Evolutionary conservation across 2,888 invertebrate genomes (phyloP), one percentile per base, ranked within the genome.

Genomic region (Agrotis ipsilon): DNA sequence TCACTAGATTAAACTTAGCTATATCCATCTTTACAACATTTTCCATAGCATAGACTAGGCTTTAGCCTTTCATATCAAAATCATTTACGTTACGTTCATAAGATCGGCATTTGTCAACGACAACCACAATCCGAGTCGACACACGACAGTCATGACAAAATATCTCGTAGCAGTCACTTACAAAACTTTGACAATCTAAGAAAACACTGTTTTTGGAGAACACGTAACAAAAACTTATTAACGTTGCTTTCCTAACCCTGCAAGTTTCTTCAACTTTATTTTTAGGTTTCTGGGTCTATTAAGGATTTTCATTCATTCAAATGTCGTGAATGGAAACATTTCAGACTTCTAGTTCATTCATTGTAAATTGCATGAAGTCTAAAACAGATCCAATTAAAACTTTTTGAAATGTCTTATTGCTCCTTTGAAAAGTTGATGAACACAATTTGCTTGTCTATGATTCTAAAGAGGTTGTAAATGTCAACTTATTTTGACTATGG

Each of bases 41-140:
- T 32, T 27, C n/a, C 13, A 1, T 14, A 16, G 9, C 32, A 7
- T 2, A 13, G 32, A 67, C 21, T 45, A 46, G 55, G 6, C 19
- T 55, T 43, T 16, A 32, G 13, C 45, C 6, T 32, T 27, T 61
- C 57, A 19, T 48, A 18, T 6, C 43, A 18, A 67, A 67, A 80
- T 65, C 57, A 69, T 68, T 66, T 72, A 45, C 39, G 52, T 21
- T 49, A 49, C 51, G 16, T 51, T 66, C 49, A 63, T 52, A 61
- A 74, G 67, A 67, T 74, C 27, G 61, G 67, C 65, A 71, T 77
- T 72, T 73, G 75, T 72, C 77, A 72, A 55, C 59, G 67, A 67
- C 70, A 71, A 43, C 55, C 59, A 43, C 58, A 67, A 70, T 58
- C 39, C 61, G 45, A 68, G 62, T 58, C 67, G 64, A 49, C 49